Base-by-base conservation (phyloP, 1,140 invertebrate genomes). In the Elymnias hypermnestra region DNA sequence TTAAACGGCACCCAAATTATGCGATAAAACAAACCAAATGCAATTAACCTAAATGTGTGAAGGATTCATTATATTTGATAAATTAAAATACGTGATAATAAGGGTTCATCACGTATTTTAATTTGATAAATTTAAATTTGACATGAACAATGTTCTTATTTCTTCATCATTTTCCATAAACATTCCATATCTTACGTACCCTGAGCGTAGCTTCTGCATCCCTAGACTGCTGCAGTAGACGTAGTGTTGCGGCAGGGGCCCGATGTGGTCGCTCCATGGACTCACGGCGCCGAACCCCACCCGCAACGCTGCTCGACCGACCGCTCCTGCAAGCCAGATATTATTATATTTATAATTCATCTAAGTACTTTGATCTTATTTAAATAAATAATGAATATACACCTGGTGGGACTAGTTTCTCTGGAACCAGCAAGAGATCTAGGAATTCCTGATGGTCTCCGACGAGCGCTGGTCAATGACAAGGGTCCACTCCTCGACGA, bases 191-290 rank as follows among this genome's bases (percentile, higher is more conserved):
- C n/a, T n/a, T n/a, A 56, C 59, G 14, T 41, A 83, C 79, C 56
- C 79, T 45, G 0, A 83, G 53, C 8, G 62, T 91, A 39, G 90
- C 91, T 83, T 98, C 96, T 0, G 95, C 94, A 78, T 97, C 96
- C n/a, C 93, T 87, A 28, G 93, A 95, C 63, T 96, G 95, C 50
- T 95, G 92, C 22, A 98, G 79, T 52, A 97, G 92, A 39, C 94
- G 91, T 49, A 97, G 92, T 0, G 94, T 71, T 19, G 79, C 63
- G 2, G 66, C 21, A 89, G 92, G 69, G 87, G 88, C 45, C 70
- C 87, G 26, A 74, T 89, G 53, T 45, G 72, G 58, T 83, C 88
- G 22, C 90, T 85, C 82, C 22, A 63, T 29, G 0, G 77, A 79
- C 49, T 83, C 72, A 2, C 82, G 66, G 0, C 82, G 46, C 0